Percentiles rank a stretch among this genome's conserved stretches.
Evolutionary conservation across 2,888 invertebrate species (phyloP).

Genomic region (Ptilodon capucinus): DNA sequence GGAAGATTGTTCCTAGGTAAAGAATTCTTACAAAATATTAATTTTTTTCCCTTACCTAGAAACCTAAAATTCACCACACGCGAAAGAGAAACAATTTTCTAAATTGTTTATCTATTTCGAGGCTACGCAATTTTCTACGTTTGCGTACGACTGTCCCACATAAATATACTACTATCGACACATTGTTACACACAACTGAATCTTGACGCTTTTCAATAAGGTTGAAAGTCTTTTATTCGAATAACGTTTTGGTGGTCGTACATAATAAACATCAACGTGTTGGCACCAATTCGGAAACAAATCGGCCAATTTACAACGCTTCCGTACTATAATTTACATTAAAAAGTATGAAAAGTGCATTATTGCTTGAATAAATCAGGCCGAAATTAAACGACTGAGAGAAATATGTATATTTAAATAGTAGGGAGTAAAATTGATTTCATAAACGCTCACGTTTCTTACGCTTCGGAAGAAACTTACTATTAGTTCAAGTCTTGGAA

Average conservation of each 20-base stretch:
- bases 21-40: not conserved
- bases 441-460: slow-evolving; percentile 24
- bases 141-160: not conserved
- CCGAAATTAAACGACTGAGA: slow-evolving; percentile 1
- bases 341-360: slow-evolving; percentile 11
- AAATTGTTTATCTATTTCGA: not conserved
- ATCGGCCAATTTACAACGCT: slow-evolving; percentile 16
- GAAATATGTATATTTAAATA: slow-evolving; percentile 4
- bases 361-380: slow-evolving; percentile 18
- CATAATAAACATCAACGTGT: slow-evolving; percentile 3
- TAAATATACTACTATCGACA: not conserved
- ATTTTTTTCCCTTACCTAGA: not conserved
- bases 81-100: not conserved
- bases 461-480: too few relatives aligned
- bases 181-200: not conserved
- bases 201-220: not conserved
- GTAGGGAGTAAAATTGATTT: slow-evolving; percentile 1
- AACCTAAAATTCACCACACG: not conserved
- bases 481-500: too few relatives aligned
- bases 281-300: slow-evolving; percentile 19
- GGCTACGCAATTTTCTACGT: not conserved
- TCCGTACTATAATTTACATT: slow-evolving; percentile 10
- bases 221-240: not conserved
- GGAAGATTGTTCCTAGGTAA: not conserved
- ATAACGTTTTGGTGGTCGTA: not conserved